Percentiles rank a stretch among this genome's conserved stretches.
These are phyloP conservation scores for Sparus aurata DNA, from an alignment of 2,797 vertebrate species.

Conservation along the genomic window DNA sequence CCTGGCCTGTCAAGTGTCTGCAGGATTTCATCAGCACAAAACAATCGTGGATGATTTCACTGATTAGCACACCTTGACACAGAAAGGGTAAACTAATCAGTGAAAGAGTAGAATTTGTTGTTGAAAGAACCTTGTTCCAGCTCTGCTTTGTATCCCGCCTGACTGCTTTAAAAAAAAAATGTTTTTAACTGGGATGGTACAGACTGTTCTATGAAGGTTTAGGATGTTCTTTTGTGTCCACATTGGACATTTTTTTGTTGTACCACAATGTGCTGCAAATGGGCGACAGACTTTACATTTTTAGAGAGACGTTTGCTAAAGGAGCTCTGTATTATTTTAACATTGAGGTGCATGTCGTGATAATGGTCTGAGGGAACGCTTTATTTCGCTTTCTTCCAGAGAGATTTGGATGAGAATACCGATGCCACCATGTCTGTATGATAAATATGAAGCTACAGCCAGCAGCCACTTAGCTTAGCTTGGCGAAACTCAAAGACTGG, in stretches of 20 bases:
- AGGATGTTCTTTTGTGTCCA: conserved; percentile 10
- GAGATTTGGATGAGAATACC: neutral
- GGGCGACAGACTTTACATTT: conserved; percentile 12
- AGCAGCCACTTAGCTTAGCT: neutral
- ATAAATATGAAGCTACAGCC: neutral
- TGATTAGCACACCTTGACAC: conserved; percentile 42
- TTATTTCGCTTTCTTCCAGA: neutral
- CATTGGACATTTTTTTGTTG: conserved; percentile 21
- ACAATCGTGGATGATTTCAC: conserved; percentile 17
- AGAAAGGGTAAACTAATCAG: conserved; percentile 54
- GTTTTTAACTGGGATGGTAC: neutral
- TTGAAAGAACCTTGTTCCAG: conserved; percentile 24
- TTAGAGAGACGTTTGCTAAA: conserved; percentile 15
- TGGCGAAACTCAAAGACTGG: neutral
- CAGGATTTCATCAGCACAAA: conserved; percentile 25
- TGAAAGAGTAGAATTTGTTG: conserved; percentile 8
- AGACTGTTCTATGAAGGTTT: conserved; percentile 17
- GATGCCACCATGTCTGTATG: neutral
- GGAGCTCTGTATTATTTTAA: conserved; percentile 21
- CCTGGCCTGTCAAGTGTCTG: conserved; percentile 11
- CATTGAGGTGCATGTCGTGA: conserved; percentile 10
- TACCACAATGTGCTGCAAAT: conserved; percentile 14
- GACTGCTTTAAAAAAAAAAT: neutral
- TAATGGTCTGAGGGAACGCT: conserved; percentile 9
- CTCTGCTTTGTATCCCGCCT: neutral